phyloP scores from a whole-genome alignment of 1,140 invertebrate species.

The Drosophila fuyamai region DNA sequence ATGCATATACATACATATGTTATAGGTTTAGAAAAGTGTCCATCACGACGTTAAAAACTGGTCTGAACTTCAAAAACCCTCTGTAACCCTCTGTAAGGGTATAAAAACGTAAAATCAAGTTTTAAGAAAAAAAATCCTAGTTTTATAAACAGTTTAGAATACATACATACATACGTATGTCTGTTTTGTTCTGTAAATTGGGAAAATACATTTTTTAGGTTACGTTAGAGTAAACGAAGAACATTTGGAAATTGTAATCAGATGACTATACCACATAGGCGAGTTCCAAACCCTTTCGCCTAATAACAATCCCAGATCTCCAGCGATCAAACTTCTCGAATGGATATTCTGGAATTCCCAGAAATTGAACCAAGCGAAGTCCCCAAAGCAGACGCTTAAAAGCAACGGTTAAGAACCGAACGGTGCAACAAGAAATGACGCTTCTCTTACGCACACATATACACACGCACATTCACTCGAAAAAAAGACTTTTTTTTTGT shows the following conservation, averaged over 20 bases:
- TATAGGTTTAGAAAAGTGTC: too few species aligned
- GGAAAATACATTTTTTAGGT: too few species aligned
- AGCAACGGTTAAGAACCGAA: neutral
- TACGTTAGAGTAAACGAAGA: too few species aligned
- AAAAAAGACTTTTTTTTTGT: neutral
- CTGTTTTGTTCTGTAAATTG: too few species aligned
- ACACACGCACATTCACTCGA: slow-evolving; percentile 7
- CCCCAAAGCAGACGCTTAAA: neutral
- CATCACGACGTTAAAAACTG: too few species aligned
- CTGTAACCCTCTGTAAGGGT: too few species aligned
- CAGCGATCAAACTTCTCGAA: neutral
- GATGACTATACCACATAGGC: neutral
- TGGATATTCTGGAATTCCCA: neutral
- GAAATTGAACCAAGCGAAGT: neutral
- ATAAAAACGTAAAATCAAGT: too few species aligned
- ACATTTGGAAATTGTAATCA: neutral
- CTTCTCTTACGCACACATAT: neutral
- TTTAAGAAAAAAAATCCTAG: too few species aligned
- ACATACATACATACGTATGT: too few species aligned
- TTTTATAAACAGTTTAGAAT: too few species aligned
- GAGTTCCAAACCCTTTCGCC: neutral
- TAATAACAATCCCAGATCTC: neutral
- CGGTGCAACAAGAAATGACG: neutral
- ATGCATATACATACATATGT: too few species aligned
- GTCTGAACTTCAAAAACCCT: too few species aligned